Evolutionary conservation across 2,888 invertebrate genomes (phyloP), one percentile per base, ranked within the genome.

Genomic region (Sinodicranocentrus sp.): DNA sequence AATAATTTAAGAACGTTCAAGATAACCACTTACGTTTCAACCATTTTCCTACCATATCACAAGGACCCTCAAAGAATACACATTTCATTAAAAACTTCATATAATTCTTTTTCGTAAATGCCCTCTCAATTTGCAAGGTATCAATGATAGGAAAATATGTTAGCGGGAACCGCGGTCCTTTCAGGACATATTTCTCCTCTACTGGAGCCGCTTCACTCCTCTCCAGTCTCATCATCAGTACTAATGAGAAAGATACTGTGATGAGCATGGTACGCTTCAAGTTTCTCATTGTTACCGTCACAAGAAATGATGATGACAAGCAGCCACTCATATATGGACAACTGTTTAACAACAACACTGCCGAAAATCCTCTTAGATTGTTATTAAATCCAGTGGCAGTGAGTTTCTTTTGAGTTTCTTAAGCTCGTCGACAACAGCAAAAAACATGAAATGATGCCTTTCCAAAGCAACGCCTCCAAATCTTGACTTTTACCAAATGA

Each of bases 21-120:
- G 5, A 19, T 17, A 19, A 10, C 8, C 21, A 19, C 84, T 80
- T 78, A 85, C 85, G 85, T 59, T 85, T 85, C 28, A 85, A 52
- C 72, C 80, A 85, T 61, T 84, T 85, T 39, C 85, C 85, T 5
- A 85, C 52, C 5, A 85, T 33, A 43, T 85, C 85, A 61, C 85
- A 85, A n/a, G 63, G 80, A 17, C 85, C 85, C 61, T 84, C 84
- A 67, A 84, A 85, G 43, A 85, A 85, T 1, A 82, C 84, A 39
- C 85, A 85, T 61, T 84, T 85, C 44, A 84, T 15, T 6, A 82
- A 26, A 57, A 85, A 85, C 26, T 68, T 84, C 43, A 85, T 65
- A 43, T 84, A 85, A 26, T 39, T 63, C 39, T 28, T 71, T 3
- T 25, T 67, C n/a, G 43, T 76, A n/a, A 85, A 84, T 0, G 70